phyloP scores from a whole-genome alignment of 2,797 vertebrate genomes.

The Hypotaenidia okinawae region DNA sequence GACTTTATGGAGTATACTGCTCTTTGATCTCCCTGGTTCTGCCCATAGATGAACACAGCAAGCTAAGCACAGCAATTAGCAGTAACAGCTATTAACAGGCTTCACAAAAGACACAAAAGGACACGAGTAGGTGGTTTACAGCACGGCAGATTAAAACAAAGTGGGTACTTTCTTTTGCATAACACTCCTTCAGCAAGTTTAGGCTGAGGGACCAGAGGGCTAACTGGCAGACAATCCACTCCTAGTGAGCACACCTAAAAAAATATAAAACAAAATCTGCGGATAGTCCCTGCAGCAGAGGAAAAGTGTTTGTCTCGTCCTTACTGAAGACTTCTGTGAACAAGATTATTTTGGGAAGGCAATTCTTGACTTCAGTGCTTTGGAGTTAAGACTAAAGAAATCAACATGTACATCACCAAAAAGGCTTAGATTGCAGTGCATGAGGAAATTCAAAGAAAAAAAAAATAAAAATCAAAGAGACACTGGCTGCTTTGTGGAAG shows the following conservation, averaged over 20 bases:
- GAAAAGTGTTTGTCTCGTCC: neutral
- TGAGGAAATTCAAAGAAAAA: neutral
- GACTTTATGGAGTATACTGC: slow-evolving; percentile 37
- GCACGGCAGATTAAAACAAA: slow-evolving; percentile 39
- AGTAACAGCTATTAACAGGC: slow-evolving; percentile 25
- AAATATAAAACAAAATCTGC: neutral
- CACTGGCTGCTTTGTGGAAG: neutral
- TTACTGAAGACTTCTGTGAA: neutral
- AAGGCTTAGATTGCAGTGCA: neutral
- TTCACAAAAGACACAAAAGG: slow-evolving; percentile 51
- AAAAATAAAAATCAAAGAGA: neutral
- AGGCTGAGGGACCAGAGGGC: neutral
- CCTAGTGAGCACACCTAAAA: neutral
- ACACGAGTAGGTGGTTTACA: slow-evolving; percentile 50
- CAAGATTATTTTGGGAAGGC: neutral
- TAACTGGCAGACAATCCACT: neutral
- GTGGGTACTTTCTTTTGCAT: neutral
- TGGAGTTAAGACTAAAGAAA: neutral
- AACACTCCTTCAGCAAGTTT: neutral
- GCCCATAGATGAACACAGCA: neutral
- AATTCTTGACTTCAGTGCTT: neutral
- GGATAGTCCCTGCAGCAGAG: neutral
- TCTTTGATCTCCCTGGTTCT: slow-evolving; percentile 48
- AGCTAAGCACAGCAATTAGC: slow-evolving; percentile 55
- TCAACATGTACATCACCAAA: too few species aligned